Conservation (phyloP, 1,140 invertebrate genomes). For the Sycobia sp. region DNA sequence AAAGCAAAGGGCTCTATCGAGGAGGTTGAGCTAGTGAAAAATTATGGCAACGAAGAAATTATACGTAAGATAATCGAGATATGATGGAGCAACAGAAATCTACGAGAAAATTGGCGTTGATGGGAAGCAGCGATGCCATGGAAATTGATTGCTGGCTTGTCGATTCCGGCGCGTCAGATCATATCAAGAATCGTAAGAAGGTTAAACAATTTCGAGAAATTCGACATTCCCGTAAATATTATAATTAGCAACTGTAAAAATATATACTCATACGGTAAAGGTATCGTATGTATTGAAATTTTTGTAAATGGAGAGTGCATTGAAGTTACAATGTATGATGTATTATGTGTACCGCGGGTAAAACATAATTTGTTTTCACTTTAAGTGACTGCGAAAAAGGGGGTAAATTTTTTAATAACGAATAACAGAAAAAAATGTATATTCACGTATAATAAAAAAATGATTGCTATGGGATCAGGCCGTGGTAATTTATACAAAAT, state of each 20-base stretch:
- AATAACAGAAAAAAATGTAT: no score
- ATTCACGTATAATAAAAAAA: no score
- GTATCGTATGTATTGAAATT: slow-evolving; percentile 1
- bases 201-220: background rate
- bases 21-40: background rate
- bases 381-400: background rate
- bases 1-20: background rate
- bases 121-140: background rate
- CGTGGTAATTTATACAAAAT: slow-evolving; percentile 3
- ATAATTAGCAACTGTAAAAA: background rate
- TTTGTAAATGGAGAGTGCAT: no score
- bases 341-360: background rate
- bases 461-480: background rate
- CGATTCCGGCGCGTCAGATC: no score
- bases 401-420: slow-evolving; percentile 18
- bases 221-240: no score
- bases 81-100: no score
- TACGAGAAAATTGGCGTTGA: background rate
- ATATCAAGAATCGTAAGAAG: slow-evolving; percentile 5
- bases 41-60: no score
- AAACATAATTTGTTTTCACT: background rate
- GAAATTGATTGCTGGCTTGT: slow-evolving; percentile 1
- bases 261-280: background rate
- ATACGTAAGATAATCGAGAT: no score
- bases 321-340: no score